Evolutionary conservation across 2,797 vertebrate genomes (phyloP).

Genomic region (Triplophysa yarkandensis): DNA sequence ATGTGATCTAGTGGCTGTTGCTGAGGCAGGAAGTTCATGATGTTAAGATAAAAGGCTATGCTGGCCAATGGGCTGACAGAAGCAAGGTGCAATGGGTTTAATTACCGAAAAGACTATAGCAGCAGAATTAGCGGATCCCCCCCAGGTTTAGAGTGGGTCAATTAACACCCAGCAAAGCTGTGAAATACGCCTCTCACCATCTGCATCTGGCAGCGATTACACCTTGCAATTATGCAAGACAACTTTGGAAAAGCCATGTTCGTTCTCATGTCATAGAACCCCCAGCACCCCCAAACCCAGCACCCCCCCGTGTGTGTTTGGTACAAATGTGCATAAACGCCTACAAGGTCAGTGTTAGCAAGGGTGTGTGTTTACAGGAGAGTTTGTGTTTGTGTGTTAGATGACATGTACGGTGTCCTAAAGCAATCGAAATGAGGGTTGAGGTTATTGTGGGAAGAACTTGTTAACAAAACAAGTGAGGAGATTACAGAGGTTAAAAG

Average conservation of each 20-base stretch:
- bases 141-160: slow-evolving; percentile 41
- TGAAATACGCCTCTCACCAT: slow-evolving; percentile 55
- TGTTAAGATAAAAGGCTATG: slow-evolving; percentile 31
- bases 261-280: slow-evolving; percentile 7
- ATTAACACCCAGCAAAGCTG: slow-evolving; percentile 42
- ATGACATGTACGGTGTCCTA: not conserved
- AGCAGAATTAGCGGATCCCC: slow-evolving; percentile 55
- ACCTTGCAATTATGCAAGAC: slow-evolving; percentile 65
- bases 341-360: slow-evolving; percentile 4
- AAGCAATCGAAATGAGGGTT: not conserved
- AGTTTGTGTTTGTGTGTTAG: slow-evolving; percentile 39
- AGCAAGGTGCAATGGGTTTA: slow-evolving; percentile 48
- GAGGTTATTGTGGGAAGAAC: no score
- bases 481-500: no score
- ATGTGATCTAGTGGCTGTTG: slow-evolving; percentile 36
- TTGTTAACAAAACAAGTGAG: no score
- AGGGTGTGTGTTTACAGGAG: not conserved
- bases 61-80: slow-evolving; percentile 46
- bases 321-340: not conserved
- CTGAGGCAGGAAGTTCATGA: slow-evolving; percentile 50
- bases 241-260: slow-evolving; percentile 43
- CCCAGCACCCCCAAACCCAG: no score
- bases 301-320: slow-evolving; percentile 9
- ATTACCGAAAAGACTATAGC: slow-evolving; percentile 54
- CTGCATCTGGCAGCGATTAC: slow-evolving; percentile 50